phyloP scores from a whole-genome alignment of 2,797 vertebrate species.

The Xenops minutus region DNA sequence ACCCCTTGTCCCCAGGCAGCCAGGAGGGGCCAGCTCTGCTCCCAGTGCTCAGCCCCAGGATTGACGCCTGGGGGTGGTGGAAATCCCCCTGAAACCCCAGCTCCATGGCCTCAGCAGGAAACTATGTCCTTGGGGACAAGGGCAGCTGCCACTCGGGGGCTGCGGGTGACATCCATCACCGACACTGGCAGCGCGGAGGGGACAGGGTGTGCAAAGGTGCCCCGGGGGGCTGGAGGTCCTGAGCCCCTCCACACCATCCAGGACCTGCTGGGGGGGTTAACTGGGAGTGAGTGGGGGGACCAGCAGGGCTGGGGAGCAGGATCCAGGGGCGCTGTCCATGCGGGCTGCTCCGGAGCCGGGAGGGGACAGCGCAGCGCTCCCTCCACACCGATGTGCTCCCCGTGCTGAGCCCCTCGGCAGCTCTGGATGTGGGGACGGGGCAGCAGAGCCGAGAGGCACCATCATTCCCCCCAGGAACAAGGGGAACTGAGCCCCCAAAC shows the following conservation, averaged over 20 bases:
- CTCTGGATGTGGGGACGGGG: accelerated
- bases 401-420: accelerated
- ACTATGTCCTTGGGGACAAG: background rate
- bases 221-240: background rate
- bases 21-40: background rate
- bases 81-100: background rate
- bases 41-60: background rate
- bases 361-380: background rate
- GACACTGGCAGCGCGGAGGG: background rate
- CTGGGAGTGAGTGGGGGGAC: background rate
- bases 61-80: accelerated
- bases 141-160: background rate
- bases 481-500: accelerated
- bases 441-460: background rate
- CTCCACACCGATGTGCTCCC: accelerated
- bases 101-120: background rate
- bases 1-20: background rate
- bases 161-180: background rate
- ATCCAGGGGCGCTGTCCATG: background rate
- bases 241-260: accelerated
- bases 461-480: accelerated
- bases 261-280: background rate
- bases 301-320: background rate
- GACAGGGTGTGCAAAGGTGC: accelerated
- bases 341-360: accelerated